These are phyloP conservation scores for Phylloscopus whistleri DNA, from an alignment of 2,113 vertebrate genomes.

Conservation along the genomic window DNA sequence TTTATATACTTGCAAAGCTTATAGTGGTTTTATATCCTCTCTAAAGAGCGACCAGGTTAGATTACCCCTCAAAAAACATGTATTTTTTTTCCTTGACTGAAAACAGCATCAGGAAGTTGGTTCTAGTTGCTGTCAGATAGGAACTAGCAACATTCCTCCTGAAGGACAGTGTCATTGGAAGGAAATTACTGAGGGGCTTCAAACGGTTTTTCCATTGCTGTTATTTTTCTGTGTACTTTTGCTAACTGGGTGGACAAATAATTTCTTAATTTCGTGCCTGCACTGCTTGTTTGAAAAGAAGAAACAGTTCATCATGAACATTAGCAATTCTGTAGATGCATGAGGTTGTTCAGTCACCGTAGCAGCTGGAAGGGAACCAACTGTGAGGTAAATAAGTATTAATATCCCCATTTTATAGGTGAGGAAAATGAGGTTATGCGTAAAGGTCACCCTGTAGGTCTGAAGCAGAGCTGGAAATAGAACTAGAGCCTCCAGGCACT, in stretches of 20 bases:
- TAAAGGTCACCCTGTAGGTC: constrained; percentile 55
- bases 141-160: background rate
- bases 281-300: background rate
- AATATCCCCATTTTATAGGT: constrained; percentile 59
- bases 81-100: background rate
- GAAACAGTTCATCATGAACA: background rate
- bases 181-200: background rate
- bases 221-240: background rate
- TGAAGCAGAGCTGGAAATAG: constrained; percentile 56
- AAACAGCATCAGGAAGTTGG: background rate
- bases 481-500: constrained; percentile 38
- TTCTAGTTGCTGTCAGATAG: background rate
- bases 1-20: background rate
- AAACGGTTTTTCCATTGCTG: background rate
- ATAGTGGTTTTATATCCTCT: background rate
- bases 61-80: background rate
- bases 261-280: background rate
- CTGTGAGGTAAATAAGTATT: constrained; percentile 66
- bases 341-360: constrained; percentile 28
- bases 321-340: constrained; percentile 24
- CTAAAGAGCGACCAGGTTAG: background rate
- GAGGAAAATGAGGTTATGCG: constrained; percentile 53
- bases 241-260: background rate
- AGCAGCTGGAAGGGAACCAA: constrained; percentile 60
- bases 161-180: background rate